phyloP scores from a whole-genome alignment of 1,140 invertebrate species.

The Heliconius hermathena region DNA sequence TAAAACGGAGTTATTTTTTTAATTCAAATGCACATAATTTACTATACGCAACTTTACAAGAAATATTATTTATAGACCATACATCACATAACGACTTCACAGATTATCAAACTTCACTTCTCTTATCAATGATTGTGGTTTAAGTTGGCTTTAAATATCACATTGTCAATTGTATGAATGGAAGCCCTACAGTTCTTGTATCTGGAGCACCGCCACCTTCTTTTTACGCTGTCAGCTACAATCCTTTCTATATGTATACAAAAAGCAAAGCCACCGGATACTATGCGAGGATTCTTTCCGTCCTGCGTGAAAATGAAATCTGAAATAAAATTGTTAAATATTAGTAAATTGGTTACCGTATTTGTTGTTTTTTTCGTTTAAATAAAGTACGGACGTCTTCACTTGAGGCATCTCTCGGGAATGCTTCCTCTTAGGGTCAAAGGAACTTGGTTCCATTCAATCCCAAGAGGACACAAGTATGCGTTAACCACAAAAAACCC shows the following conservation, averaged over 20 bases:
- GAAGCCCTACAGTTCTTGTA: conserved; percentile 36
- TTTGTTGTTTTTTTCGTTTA: background rate
- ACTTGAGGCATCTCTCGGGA: too few species aligned
- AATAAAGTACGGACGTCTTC: background rate
- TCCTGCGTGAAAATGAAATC: conserved; percentile 13
- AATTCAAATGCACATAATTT: too few species aligned
- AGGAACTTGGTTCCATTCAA: too few species aligned
- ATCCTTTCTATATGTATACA: conserved; percentile 5
- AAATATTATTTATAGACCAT: too few species aligned
- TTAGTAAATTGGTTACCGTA: background rate
- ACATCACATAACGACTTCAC: too few species aligned
- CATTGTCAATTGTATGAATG: conserved; percentile 28
- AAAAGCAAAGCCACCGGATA: conserved; percentile 14
- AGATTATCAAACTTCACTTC: too few species aligned
- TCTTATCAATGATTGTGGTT: conserved; percentile 25
- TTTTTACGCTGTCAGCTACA: background rate
- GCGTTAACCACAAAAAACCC: too few species aligned
- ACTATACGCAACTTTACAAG: too few species aligned
- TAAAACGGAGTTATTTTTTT: too few species aligned
- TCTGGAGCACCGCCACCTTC: conserved; percentile 34
- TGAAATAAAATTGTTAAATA: conserved; percentile 20
- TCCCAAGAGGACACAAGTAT: too few species aligned
- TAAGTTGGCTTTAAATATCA: conserved; percentile 22
- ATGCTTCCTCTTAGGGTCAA: too few species aligned
- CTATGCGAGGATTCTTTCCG: background rate